Evolutionary conservation across 2,888 invertebrate genomes (phyloP).

Genomic region (Philonicus albiceps): DNA sequence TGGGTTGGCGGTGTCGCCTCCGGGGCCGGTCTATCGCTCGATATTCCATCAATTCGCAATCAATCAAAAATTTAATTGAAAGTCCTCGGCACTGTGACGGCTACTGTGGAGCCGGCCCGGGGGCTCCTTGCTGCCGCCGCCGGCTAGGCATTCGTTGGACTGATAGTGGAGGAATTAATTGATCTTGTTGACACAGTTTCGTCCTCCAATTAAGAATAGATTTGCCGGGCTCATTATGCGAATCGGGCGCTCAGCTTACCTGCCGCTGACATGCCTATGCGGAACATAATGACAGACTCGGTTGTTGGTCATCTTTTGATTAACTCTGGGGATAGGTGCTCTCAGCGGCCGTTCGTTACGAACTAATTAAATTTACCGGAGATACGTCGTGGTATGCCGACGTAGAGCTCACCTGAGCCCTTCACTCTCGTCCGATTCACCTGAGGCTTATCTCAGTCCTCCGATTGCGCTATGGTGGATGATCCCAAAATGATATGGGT

Average conservation of each 20-base stretch:
- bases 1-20: neutral
- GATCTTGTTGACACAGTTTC: conserved; percentile 42
- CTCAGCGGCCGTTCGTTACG: neutral
- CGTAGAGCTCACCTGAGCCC: neutral
- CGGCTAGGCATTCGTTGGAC: neutral
- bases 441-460: neutral
- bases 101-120: neutral
- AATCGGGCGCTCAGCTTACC: neutral
- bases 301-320: neutral
- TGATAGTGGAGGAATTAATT: conserved; percentile 2
- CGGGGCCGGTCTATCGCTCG: neutral
- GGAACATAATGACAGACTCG: neutral
- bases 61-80: conserved; percentile 43
- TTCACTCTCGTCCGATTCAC: neutral
- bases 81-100: neutral
- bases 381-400: neutral
- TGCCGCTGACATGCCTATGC: neutral
- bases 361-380: neutral
- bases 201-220: conserved; percentile 34
- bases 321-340: neutral
- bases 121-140: neutral
- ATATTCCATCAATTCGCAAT: conserved; percentile 33
- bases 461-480: neutral
- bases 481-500: neutral
- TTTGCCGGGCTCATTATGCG: neutral